Conservation (phyloP, 2,888 invertebrate genomes). For the Tortricodes alternella region DNA sequence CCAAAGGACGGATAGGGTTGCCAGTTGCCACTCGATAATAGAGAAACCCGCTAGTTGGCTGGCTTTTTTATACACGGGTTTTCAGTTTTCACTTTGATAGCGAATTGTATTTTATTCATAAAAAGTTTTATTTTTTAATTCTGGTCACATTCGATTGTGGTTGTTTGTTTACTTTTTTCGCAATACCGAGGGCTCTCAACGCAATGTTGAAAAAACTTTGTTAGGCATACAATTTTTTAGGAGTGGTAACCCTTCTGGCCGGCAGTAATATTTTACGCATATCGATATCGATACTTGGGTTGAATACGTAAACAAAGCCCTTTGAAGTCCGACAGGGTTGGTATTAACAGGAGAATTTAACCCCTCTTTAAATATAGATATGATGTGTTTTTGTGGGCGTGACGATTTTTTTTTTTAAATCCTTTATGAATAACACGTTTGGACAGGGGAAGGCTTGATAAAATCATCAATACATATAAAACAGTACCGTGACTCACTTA, state of each 20-base stretch:
- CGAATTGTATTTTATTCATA: background rate
- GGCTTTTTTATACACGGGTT: no score
- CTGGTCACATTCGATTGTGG: background rate
- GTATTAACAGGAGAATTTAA: conserved; percentile 19
- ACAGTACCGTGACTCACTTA: no score
- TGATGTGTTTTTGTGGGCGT: conserved; percentile 13
- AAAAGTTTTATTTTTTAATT: background rate
- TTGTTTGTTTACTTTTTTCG: no score
- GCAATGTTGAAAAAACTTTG: background rate
- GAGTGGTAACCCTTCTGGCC: conserved; percentile 8
- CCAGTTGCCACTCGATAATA: conserved; percentile 3
- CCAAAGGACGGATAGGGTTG: conserved; percentile 36
- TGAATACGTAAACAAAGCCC: conserved; percentile 51
- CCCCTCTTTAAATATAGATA: conserved; percentile 10
- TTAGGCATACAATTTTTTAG: background rate
- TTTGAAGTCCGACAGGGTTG: conserved; percentile 33
- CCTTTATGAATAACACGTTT: background rate
- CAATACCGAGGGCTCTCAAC: no score
- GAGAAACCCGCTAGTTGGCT: no score
- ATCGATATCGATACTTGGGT: conserved; percentile 36
- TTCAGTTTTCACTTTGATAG: no score
- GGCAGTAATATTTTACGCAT: conserved; percentile 38
- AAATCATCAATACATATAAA: no score
- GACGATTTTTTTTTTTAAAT: background rate
- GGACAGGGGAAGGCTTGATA: background rate